Base-by-base conservation (phyloP, 1,140 invertebrate genomes). In the Drosophila asahinai region DNA sequence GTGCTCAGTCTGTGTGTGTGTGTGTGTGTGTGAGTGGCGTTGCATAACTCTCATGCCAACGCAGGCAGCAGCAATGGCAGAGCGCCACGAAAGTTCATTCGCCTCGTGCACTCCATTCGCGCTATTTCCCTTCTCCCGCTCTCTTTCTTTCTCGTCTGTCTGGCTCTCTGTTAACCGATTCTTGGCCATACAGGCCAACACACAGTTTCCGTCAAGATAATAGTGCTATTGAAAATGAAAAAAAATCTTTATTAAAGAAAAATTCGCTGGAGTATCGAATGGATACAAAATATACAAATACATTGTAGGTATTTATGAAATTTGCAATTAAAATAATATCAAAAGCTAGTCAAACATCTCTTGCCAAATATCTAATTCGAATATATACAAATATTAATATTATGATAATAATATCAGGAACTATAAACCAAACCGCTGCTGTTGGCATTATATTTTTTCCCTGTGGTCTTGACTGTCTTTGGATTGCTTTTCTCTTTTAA, bases 1-100 rank as follows among this genome's bases (percentile, higher is more conserved):
- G 36, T 22, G 81, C 86, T 84, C 66, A 62, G 78, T 67, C 58
- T 71, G 33, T 61, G 38, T 60, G 43, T 42, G 40, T 57, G 19
- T 19, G 19, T 19, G 19, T 2, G 36, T 66, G 63, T 79, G 58
- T 77, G 61, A 64, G 64, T 81, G 73, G 61, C 75, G 87, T 91
- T 91, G 89, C 89, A 91, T 91, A 91, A 91, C 89, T 91, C 86
- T 89, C 89, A 79, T 86, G 86, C 76, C 81, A 79, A 80, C 83
- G 75, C 83, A 79, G 83, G 51, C 83, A 86, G 76, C 84, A 76
- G 63, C 62, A 66, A 81, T 67, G 77, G 77, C 68, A 48, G 63
- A 80, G 87, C 70, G 81, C 84, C 78, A 70, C 76, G 76, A 86
- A 89, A 91, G 89, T 91, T 91, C 89, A 91, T 91, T 91, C 89